Evolutionary conservation across 2,888 invertebrate genomes (phyloP), one percentile per base, ranked within the genome.

Genomic region (Diabrotica balteata): DNA sequence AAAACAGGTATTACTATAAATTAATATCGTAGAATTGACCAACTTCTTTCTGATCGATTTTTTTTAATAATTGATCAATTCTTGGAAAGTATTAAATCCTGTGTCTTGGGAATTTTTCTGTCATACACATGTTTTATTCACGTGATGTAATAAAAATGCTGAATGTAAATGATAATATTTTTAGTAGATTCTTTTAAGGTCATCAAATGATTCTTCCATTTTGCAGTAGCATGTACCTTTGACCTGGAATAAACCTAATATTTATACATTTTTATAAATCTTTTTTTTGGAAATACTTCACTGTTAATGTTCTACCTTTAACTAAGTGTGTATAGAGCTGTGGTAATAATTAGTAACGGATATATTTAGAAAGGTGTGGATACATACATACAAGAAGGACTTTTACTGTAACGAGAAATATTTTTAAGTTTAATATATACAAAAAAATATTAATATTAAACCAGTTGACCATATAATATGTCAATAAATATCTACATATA

Each of bases 251-350:
- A 42, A 42, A 53, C 50, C 62, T 54, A 63, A 71, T 64, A 64
- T 67, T 64, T 68, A 53, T 67, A 46, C 45, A 43, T 64, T 63
- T 50, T 63, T 47, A 47, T 47, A 47, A 8, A 9, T 47, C 47
- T 47, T 10, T 47, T 9, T 8, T 64, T 64, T 52, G 58, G 43
- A 59, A 64, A 59, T 59, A 50, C 58, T 64, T 64, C 64, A 59
- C 47, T 58, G 7, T 62, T 8, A 17, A 62, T 62, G 61, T 62
- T 53, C 54, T 62, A 32, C 59, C 22, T 43, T 60, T 63, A 55
- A 67, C 70, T 74, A 75, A 80, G 80, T 80, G 80, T 80, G 79
- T 78, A 80, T 79, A 81, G 80, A 81, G 81, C 81, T 82, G 82
- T 82, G 82, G 81, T 80, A 78, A 78, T 73, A 73, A 73, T 79